Evolutionary conservation across 2,113 vertebrate species (phyloP), one percentile per base, ranked within the genome.

Genomic region (Gopherus evgoodei): DNA sequence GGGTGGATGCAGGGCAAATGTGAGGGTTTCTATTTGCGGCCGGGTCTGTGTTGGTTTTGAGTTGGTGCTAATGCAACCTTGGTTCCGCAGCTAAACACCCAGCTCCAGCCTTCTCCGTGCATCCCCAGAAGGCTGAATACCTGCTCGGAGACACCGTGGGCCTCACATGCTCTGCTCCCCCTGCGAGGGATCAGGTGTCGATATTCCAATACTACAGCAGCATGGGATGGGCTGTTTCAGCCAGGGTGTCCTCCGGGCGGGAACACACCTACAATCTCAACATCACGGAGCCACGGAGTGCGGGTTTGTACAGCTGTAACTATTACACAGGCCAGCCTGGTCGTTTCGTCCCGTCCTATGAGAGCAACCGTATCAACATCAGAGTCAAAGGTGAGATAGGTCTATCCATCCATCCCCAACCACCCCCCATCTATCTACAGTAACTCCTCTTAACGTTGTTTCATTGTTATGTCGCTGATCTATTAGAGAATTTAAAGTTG

Each of bases 261-360:
- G 38, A 38, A 10, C 17, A 72, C 17, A 72, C n/a, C 35, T 72
- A 72, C n/a, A 38, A 2, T 8, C 35, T 72, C 65, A 72, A 38
- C n/a, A 38, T 72, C 65, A 72, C 19, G 2, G 9, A 17, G 5
- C 1, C 19, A 11, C n/a, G 19, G 2, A 10, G 4, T 7, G 65
- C 65, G n/a, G 65, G 35, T 35, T 9, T 1, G 2, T 72, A 72
- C n/a, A 72, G 8, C 9, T 72, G 65, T 11, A 8, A 2, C 35
- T 72, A 72, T 72, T 72, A 38, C 19, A 72, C n/a, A 3, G 5
- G n/a, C 8, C 3, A 22, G 65, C 0, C 4, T 5, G 4, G 8
- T 8, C 4, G 1, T 21, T 72, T 21, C 9, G 1, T 22, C 65
- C 4, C 22, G 8, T 72, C 65, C n/a, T 2, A 5, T n/a, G 35